Evolutionary conservation across 2,888 invertebrate genomes (phyloP), one percentile per base, ranked within the genome.

Genomic region (Xestoiulus laeticollis): DNA sequence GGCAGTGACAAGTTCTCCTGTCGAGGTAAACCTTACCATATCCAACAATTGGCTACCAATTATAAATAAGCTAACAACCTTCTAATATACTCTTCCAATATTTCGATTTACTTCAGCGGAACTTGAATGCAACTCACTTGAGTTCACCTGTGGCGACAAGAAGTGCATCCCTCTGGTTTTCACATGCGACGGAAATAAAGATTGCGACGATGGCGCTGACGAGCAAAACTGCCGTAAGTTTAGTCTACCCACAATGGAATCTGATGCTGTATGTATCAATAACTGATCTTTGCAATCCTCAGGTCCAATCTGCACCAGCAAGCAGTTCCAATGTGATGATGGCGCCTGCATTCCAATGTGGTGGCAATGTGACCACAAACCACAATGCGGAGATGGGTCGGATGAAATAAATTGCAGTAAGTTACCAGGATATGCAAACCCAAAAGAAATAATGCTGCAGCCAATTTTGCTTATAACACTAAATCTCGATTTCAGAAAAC

Each of bases 401-500:
- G 96, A 96, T 90, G 96, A 94, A 89, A 91, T 92, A 6, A 91
- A 94, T 0, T 94, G 95, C 90, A 89, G 88, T 44, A 26, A 84
- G 43, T 43, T 38, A 1, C 22, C 68, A 22, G 1, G 82, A 16
- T n/a, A 33, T 14, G 32, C 85, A 48, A 22, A 53, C 32, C 3
- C n/a, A n/a, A n/a, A n/a, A n/a, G n/a, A n/a, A n/a, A n/a, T n/a
- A n/a, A n/a, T n/a, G n/a, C n/a, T n/a, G n/a, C n/a, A n/a, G 26
- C 3, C 33, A 38, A 8, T 33, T 14, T 30, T 82, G n/a, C 43
- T 22, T 19, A 53, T 26, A 43, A 86, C 5, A 43, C 19, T 30
- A 12, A 30, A 82, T 82, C 14, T 32, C 5, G 8, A 19, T 78
- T 68, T 4, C 32, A 59, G 43, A 32, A 38, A 84, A 86, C 53